phyloP scores from a whole-genome alignment of 2,113 vertebrate species.

The Tetrax tetrax region DNA sequence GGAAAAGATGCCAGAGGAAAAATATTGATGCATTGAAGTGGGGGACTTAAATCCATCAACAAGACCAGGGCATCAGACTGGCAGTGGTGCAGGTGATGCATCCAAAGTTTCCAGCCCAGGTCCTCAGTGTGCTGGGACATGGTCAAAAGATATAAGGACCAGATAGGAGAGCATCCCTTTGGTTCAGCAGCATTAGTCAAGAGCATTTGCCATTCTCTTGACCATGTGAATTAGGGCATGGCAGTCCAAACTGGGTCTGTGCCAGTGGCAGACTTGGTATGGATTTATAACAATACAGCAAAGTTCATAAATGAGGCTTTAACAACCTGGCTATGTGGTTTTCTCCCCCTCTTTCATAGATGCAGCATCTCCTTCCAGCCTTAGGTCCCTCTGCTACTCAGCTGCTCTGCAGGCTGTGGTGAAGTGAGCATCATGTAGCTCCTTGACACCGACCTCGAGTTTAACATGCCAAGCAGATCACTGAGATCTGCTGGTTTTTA shows the following conservation, averaged over 20 bases:
- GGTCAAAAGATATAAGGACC: background rate
- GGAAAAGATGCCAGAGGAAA: background rate
- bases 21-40: rapidly evolving
- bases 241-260: background rate
- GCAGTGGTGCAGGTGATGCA: background rate
- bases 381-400: background rate
- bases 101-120: background rate
- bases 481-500: conserved; percentile 51
- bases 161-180: background rate
- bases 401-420: background rate
- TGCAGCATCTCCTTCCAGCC: background rate
- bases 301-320: background rate
- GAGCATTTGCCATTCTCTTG: background rate
- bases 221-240: background rate
- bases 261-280: background rate
- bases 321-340: background rate
- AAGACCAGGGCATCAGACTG: background rate
- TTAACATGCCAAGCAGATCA: conserved; percentile 48
- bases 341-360: background rate
- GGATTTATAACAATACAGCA: background rate
- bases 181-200: background rate
- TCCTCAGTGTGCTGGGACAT: background rate
- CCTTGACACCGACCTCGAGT: background rate
- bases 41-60: background rate
- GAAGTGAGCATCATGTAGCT: background rate